phyloP scores from a whole-genome alignment of 2,113 vertebrate species.

The Acanthisitta chloris region DNA sequence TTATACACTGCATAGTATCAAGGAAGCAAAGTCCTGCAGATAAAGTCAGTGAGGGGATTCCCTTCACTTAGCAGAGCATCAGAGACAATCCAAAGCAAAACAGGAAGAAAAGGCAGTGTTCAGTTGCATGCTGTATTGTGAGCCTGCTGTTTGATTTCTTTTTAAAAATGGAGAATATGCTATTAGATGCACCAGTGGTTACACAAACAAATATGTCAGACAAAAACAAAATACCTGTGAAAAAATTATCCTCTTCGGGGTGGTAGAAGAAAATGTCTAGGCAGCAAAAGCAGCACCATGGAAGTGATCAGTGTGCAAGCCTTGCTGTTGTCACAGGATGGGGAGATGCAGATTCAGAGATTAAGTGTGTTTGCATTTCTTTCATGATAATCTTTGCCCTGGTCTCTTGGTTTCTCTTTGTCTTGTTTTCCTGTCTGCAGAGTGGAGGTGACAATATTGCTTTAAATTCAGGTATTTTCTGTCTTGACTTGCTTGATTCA shows the following conservation, averaged over 20 bases:
- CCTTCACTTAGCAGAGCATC: background rate
- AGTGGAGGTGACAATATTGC: background rate
- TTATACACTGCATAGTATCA: background rate
- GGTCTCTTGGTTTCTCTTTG: background rate
- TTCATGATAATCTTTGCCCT: background rate
- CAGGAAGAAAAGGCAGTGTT: background rate
- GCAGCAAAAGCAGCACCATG: background rate
- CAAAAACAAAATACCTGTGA: background rate
- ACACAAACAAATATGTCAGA: background rate
- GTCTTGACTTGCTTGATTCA: background rate
- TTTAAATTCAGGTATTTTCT: background rate
- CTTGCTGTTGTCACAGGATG: background rate
- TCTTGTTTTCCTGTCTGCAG: background rate
- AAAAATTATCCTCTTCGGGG: background rate
- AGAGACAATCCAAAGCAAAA: background rate
- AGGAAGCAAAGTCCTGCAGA: background rate
- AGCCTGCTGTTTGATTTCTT: background rate
- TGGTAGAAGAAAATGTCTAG: background rate
- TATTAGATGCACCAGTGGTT: background rate
- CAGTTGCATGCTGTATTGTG: accelerated
- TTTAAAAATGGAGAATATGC: background rate
- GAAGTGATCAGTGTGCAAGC: background rate
- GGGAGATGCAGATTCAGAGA: background rate
- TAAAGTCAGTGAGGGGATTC: background rate
- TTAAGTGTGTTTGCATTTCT: background rate